Conservation (phyloP, 2,888 invertebrate species). For the Netelia inedita region DNA sequence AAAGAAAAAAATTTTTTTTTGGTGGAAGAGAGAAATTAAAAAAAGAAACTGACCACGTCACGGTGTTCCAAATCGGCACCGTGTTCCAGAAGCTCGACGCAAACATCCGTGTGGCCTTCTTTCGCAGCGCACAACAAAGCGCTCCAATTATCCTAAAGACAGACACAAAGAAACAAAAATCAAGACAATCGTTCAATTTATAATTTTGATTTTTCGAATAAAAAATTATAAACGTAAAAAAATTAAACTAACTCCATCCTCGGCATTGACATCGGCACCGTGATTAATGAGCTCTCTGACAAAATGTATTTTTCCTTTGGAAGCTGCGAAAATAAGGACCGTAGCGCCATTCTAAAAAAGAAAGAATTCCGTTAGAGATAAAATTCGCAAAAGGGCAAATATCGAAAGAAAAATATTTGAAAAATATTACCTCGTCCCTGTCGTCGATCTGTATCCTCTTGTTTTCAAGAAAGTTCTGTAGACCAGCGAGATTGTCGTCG, state of each 20-base stretch:
- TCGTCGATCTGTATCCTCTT: slow-evolving; percentile 94
- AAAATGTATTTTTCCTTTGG: slow-evolving; percentile 93
- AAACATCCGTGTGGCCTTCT: slow-evolving; percentile 94
- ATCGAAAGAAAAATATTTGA: slow-evolving; percentile 15
- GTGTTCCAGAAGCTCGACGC: slow-evolving; percentile 93
- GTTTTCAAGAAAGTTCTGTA: slow-evolving; percentile 93
- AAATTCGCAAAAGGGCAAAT: slow-evolving; percentile 10
- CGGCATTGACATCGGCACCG: slow-evolving; percentile 96
- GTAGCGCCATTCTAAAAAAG: slow-evolving; percentile 94
- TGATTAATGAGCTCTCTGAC: slow-evolving; percentile 94
- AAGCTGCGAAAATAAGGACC: slow-evolving; percentile 96
- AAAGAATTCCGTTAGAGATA: slow-evolving; percentile 68
- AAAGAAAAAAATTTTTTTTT: too few relatives aligned
- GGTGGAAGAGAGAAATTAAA: not conserved
- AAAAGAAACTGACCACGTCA: slow-evolving; percentile 90
- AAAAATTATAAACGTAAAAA: not conserved
- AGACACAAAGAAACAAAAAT: slow-evolving; percentile 32
- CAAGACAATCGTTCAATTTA: slow-evolving; percentile 1
- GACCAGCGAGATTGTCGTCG: slow-evolving; percentile 92
- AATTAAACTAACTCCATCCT: slow-evolving; percentile 89
- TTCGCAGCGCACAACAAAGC: slow-evolving; percentile 96
- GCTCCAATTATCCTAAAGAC: slow-evolving; percentile 94
- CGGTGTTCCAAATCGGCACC: slow-evolving; percentile 94
- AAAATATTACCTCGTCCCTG: slow-evolving; percentile 91
- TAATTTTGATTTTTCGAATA: slow-evolving; percentile 9